Conservation (phyloP, 2,113 vertebrate genomes). For the Tupaia tana region DNA sequence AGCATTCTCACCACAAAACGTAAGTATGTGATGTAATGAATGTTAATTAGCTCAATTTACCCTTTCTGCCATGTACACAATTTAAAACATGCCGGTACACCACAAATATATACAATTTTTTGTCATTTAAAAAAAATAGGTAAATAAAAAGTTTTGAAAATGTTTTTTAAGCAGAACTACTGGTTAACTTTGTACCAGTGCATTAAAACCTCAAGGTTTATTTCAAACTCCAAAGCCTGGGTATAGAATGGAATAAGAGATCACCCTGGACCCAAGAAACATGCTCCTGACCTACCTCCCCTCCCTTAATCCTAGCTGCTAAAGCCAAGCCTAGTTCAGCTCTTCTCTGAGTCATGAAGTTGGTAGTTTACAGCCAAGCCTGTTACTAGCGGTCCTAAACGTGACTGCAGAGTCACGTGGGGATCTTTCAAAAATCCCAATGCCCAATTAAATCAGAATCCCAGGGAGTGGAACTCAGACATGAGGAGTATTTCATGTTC, state of each 20-base stretch:
- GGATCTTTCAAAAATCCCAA: not conserved
- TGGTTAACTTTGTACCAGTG: not conserved
- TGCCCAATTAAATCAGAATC: not conserved
- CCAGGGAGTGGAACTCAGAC: not conserved
- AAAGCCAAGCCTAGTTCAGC: not conserved
- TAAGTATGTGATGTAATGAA: not conserved
- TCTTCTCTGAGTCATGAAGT: not conserved
- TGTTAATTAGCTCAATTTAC: not conserved
- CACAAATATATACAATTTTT: not conserved
- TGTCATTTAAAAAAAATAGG: not conserved
- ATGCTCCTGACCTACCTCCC: not conserved
- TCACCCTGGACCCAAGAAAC: not conserved
- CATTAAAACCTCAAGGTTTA: not conserved
- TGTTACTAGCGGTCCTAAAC: not conserved
- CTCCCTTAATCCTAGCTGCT: not conserved
- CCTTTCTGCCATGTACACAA: not conserved
- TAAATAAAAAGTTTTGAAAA: not conserved
- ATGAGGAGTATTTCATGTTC: not conserved
- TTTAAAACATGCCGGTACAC: not conserved
- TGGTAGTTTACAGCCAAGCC: not conserved
- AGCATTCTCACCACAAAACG: not conserved
- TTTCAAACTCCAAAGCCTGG: not conserved
- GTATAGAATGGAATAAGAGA: too few relatives aligned
- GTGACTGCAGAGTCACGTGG: not conserved
- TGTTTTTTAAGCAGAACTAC: not conserved